A percentile compares a stretch with the other conserved stretches of the same genome.
Evolutionary conservation across 2,797 vertebrate species (phyloP).

Genomic region (Cyclopterus lumpus): DNA sequence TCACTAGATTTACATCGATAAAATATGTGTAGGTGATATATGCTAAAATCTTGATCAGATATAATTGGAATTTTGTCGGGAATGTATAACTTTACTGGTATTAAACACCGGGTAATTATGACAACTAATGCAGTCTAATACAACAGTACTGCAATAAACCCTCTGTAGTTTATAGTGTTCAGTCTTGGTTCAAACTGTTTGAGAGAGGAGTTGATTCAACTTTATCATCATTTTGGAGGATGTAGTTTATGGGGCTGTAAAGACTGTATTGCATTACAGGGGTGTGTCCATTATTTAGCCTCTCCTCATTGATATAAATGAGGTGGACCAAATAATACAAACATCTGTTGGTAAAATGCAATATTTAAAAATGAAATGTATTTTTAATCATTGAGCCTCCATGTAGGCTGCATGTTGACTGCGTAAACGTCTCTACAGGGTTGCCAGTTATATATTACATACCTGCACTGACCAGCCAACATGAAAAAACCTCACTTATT

Average conservation of each 20-base stretch:
- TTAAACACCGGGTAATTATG: not conserved
- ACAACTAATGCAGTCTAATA: not conserved
- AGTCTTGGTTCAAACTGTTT: not conserved
- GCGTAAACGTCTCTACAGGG: too few species aligned
- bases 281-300: not conserved
- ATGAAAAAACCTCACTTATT: not conserved
- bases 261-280: not conserved
- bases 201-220: not conserved
- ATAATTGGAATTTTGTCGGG: not conserved
- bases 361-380: not conserved
- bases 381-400: not conserved
- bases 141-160: not conserved
- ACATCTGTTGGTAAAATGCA: not conserved
- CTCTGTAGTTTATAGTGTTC: not conserved
- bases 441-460: not conserved
- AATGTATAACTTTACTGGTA: not conserved
- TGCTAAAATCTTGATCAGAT: not conserved
- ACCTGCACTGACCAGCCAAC: not conserved
- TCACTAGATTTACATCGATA: constrained; percentile 10
- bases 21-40: constrained; percentile 2
- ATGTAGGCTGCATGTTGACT: not conserved
- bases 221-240: not conserved
- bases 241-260: not conserved
- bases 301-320: not conserved
- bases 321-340: not conserved